A percentile compares a stretch with the other conserved stretches of the same genome.
These are phyloP conservation scores for Pelochelys cantorii DNA, from an alignment of 2,797 vertebrate genomes.

Conservation along the genomic window DNA sequence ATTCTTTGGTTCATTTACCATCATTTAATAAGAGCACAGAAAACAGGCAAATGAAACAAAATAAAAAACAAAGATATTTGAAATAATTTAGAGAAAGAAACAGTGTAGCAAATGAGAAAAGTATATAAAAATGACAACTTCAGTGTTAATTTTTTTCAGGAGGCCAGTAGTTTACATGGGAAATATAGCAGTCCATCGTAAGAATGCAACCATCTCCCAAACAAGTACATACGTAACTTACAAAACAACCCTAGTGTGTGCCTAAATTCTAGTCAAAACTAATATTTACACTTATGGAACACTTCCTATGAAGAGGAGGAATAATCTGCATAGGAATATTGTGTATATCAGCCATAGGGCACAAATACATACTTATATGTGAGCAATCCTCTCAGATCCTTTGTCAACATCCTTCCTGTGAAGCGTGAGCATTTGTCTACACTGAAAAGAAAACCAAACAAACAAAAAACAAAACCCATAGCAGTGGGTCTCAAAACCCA, in stretches of 20 bases:
- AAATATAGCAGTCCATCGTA: neutral
- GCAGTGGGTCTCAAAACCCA: neutral
- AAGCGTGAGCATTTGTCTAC: neutral
- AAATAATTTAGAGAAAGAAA: neutral
- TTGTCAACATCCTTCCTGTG: neutral
- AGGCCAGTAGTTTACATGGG: neutral
- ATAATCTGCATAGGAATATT: neutral
- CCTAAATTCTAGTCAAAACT: neutral
- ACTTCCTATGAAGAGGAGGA: neutral
- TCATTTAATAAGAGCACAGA: conserved; percentile 53
- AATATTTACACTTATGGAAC: neutral
- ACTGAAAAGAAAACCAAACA: neutral
- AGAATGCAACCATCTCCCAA: neutral
- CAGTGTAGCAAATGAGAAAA: neutral
- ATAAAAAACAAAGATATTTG: conserved; percentile 19
- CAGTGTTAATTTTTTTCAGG: neutral
- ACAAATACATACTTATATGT: neutral
- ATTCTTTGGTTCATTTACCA: conserved; percentile 43
- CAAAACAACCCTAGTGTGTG: neutral
- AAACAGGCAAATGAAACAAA: conserved; percentile 37
- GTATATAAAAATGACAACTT: conserved; percentile 10
- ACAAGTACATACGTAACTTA: neutral
- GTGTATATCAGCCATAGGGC: neutral
- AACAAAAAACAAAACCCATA: neutral
- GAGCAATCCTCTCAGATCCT: neutral